Evolutionary conservation across 1,140 invertebrate genomes (phyloP), one percentile per base, ranked within the genome.

Genomic region (Papilio polytes): DNA sequence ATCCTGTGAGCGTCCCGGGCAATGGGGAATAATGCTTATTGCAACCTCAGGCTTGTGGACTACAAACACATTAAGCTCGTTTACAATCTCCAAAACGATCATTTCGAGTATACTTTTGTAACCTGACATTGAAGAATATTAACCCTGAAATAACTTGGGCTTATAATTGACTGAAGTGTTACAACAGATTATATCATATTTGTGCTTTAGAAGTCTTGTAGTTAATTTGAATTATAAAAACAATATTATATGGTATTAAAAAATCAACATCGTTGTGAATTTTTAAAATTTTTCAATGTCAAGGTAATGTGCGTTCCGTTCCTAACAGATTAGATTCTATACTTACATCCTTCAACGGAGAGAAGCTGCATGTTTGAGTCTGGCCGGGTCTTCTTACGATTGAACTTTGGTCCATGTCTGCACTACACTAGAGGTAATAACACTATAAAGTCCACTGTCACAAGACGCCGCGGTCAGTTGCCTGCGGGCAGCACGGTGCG

Each of bases 401-500:
- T 53, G 76, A 78, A 78, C 76, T 78, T 78, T 78, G 76, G 76
- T 80, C 63, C 63, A 46, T 63, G 31, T 80, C 51, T 78, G 31
- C 76, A 78, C 53, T 53, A 76, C 48, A 53, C n/a, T 8, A 26
- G 26, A 74, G 74, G 74, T 48, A 41, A 41, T 76, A 76, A 76
- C 74, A 76, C 74, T 56, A 74, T 74, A 26, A 41, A 13, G 22
- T 41, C 22, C 51, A 77, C 74, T 77, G 74, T 77, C 74, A 59
- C 48, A 53, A 20, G 46, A 13, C 44, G 22, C 26, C 46, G 85
- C 36, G 78, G 90, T 94, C 92, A 94, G 92, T 94, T 94, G 82
- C 92, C 92, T 80, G 91, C 92, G 53, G 92, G 91, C 84, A 94
- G 88, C 78, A 94, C 93, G 72, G 93, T 92, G 56, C 90, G 90